Evolutionary conservation across 2,113 vertebrate genomes (phyloP).

Genomic region (Odontophorus gujanensis): DNA sequence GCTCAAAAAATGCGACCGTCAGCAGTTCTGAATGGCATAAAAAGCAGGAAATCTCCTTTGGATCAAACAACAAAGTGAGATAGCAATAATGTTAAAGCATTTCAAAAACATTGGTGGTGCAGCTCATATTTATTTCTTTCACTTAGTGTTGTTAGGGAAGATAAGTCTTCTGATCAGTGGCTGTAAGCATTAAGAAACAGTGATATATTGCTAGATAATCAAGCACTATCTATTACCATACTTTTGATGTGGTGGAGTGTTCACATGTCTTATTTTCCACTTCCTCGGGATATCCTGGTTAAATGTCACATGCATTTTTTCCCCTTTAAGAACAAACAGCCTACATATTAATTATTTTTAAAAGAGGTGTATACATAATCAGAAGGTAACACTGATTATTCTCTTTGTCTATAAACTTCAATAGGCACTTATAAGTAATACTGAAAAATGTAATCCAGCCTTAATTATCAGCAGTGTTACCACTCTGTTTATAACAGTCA

Average conservation of each 20-base stretch:
- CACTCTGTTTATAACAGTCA: background rate
- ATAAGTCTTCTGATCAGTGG: background rate
- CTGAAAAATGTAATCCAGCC: background rate
- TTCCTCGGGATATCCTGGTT: constrained; percentile 34
- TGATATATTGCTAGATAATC: constrained; percentile 35
- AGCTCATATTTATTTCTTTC: background rate
- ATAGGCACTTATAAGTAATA: constrained; percentile 10
- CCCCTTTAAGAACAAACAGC: constrained; percentile 32
- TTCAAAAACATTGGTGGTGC: background rate
- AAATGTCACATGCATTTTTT: constrained; percentile 48
- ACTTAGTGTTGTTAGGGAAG: background rate
- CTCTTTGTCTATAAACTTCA: background rate
- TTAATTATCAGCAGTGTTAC: constrained; percentile 13
- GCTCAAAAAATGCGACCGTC: background rate
- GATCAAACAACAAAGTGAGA: background rate
- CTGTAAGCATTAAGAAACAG: constrained; percentile 17
- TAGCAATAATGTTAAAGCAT: background rate
- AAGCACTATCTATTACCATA: constrained; percentile 33
- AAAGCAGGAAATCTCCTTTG: background rate
- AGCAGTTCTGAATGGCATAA: background rate
- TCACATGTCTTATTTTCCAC: constrained; percentile 30
- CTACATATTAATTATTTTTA: constrained; percentile 34
- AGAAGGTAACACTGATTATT: constrained; percentile 31
- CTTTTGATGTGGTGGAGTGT: constrained; percentile 29
- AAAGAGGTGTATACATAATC: background rate